Conservation (phyloP, 2,797 vertebrate genomes). For the Triplophysa yarkandensis region DNA sequence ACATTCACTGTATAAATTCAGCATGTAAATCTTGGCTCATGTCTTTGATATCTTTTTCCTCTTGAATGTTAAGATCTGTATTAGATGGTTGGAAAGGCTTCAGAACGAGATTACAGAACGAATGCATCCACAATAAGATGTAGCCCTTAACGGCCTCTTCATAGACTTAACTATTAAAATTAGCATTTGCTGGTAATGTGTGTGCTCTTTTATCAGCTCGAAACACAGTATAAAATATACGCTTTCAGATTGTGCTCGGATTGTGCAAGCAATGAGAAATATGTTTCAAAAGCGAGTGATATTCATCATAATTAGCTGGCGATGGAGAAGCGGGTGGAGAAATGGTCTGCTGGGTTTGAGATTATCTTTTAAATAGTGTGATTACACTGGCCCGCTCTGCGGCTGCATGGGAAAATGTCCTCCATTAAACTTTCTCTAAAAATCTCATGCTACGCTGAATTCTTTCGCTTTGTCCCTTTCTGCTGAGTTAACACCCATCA, state of each 20-base stretch:
- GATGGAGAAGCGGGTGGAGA: neutral
- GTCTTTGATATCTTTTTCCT: conserved; percentile 4
- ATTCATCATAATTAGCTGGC: conserved; percentile 39
- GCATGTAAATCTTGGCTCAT: too few relatives aligned
- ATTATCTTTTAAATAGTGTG: conserved; percentile 33
- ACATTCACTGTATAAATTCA: too few relatives aligned
- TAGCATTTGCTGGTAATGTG: neutral
- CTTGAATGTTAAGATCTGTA: neutral
- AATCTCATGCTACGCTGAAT: conserved; percentile 28
- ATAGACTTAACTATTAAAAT: neutral
- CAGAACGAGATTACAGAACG: neutral
- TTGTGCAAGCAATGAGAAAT: conserved; percentile 22
- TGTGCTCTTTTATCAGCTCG: neutral
- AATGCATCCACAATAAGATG: neutral
- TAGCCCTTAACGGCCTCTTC: neutral
- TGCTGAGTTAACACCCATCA: conserved; percentile 26
- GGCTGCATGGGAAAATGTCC: conserved; percentile 21
- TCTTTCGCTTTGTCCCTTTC: conserved; percentile 30
- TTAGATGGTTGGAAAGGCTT: neutral
- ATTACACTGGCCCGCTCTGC: conserved; percentile 17
- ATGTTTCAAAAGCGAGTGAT: conserved; percentile 26
- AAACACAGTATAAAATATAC: conserved; percentile 7
- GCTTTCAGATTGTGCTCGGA: neutral
- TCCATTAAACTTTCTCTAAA: conserved; percentile 21
- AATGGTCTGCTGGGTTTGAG: conserved; percentile 23